Evolutionary conservation across 1,140 invertebrate genomes (phyloP).

Genomic region (Oncopodura yosiiana): DNA sequence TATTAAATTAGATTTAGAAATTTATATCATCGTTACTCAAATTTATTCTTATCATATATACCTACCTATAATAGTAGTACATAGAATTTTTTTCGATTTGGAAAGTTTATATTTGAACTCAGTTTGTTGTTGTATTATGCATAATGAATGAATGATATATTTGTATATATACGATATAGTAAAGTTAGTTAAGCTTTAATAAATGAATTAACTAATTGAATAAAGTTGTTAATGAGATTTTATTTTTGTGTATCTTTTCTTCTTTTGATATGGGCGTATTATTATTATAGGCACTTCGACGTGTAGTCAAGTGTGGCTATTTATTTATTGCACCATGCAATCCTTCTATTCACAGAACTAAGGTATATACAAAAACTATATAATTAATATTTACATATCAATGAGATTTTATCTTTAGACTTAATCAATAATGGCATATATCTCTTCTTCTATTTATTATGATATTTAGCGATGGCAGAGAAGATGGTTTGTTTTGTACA

Average conservation of each 20-base stretch:
- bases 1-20: no score
- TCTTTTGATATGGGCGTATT: no score
- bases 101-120: no score
- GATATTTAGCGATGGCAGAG: conserved; percentile 30
- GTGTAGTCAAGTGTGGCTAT: conserved; percentile 30
- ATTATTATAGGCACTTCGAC: conserved; percentile 11
- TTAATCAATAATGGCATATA: neutral
- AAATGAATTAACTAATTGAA: no score
- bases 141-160: neutral
- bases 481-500: conserved; percentile 29
- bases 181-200: no score
- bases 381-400: neutral
- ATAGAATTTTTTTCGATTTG: no score
- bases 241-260: no score
- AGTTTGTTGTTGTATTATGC: no score
- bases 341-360: conserved; percentile 27
- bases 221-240: no score
- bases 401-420: neutral
- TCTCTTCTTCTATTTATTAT: neutral
- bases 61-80: no score
- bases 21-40: no score
- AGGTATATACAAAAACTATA: conserved; percentile 8
- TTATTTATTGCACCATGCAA: conserved; percentile 29
- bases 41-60: no score
- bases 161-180: neutral